Conservation (phyloP, 2,113 vertebrate species). For the Pongo pygmaeus region DNA sequence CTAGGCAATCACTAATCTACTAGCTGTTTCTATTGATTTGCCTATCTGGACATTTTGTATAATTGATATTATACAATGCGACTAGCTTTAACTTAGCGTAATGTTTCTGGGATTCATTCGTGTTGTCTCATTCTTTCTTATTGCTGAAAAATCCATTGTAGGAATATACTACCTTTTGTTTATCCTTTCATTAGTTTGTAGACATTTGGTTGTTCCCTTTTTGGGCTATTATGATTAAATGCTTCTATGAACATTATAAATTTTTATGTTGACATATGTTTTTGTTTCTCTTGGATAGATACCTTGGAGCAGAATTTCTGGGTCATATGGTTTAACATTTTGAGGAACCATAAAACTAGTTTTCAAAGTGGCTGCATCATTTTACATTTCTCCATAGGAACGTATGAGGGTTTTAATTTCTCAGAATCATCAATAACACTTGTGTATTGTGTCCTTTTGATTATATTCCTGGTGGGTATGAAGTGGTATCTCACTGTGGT, state of each 20-base stretch:
- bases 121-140: neutral
- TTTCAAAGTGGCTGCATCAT: neutral
- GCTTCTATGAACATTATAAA: neutral
- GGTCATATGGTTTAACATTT: neutral
- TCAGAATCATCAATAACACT: neutral
- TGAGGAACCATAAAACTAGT: neutral
- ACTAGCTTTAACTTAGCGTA: neutral
- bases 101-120: neutral
- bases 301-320: slow-evolving; percentile 17
- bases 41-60: neutral
- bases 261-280: neutral
- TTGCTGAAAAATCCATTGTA: neutral
- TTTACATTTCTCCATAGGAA: neutral
- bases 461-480: neutral
- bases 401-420: neutral
- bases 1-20: neutral
- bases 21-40: neutral
- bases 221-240: neutral
- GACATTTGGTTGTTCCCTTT: neutral
- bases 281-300: slow-evolving; percentile 4
- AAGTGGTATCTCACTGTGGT: neutral
- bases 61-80: neutral
- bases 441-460: neutral
- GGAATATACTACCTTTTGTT: neutral
- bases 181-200: neutral